Conservation (phyloP, 2,888 invertebrate species). For the Epistrophe grossulariae region DNA sequence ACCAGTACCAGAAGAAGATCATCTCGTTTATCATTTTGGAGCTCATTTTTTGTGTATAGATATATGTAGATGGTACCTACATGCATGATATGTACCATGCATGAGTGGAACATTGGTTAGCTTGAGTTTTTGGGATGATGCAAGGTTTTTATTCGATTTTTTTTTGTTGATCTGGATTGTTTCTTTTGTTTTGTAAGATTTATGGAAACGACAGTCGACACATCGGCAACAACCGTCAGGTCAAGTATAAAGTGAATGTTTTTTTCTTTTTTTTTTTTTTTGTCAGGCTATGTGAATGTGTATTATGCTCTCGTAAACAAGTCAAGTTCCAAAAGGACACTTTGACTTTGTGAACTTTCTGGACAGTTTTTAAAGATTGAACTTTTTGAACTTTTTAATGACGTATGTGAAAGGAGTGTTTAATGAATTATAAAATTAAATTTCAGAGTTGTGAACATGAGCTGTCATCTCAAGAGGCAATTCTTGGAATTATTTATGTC, state of each 20-base stretch:
- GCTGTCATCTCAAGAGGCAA: background rate
- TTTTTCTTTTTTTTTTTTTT: background rate
- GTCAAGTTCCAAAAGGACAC: background rate
- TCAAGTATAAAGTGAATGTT: conserved; percentile 42
- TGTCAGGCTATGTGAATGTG: conserved; percentile 11
- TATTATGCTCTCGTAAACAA: conserved; percentile 31
- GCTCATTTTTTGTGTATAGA: background rate
- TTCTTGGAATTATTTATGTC: background rate
- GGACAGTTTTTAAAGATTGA: conserved; percentile 2
- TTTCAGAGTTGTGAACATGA: background rate
- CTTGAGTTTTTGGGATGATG: conserved; percentile 33
- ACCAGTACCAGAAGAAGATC: conserved; percentile 26
- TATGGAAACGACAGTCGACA: conserved; percentile 25
- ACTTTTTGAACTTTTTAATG: background rate
- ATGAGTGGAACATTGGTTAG: conserved; percentile 7
- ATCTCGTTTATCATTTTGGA: conserved; percentile 56
- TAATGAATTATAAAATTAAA: background rate
- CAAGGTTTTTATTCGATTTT: conserved; percentile 15
- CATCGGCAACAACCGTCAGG: background rate
- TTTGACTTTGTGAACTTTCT: conserved; percentile 24
- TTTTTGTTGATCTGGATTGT: conserved; percentile 24
- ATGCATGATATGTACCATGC: background rate
- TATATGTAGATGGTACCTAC: too few species aligned
- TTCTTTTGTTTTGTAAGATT: conserved; percentile 30
- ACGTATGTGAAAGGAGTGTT: background rate